phyloP scores from a whole-genome alignment of 2,797 vertebrate species.

The Percopsis omiscomaycus region DNA sequence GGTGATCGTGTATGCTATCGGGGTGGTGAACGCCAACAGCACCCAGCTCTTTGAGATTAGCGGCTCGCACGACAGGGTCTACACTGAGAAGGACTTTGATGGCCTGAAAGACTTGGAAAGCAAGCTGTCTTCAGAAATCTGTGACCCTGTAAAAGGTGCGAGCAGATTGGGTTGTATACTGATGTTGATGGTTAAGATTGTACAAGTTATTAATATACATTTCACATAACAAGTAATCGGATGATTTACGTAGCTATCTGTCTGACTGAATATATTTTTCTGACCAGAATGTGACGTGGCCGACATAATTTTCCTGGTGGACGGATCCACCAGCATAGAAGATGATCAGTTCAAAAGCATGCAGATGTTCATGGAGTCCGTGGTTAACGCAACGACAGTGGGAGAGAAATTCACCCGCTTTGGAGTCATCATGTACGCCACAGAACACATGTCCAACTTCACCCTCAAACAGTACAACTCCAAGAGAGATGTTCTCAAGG shows the following conservation, averaged over 20 bases:
- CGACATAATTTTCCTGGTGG: conserved; percentile 84
- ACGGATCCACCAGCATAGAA: conserved; percentile 70
- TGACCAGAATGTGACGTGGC: conserved; percentile 76
- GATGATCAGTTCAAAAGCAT: conserved; percentile 68
- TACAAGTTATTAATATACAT: not conserved
- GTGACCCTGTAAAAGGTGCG: conserved; percentile 75
- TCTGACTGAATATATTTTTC: not conserved
- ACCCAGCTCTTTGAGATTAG: conserved; percentile 80
- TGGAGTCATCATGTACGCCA: conserved; percentile 74
- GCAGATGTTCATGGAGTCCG: conserved; percentile 73
- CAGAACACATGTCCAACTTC: conserved; percentile 49
- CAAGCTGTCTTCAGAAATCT: conserved; percentile 78
- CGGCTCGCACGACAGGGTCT: conserved; percentile 65
- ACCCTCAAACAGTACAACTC: conserved; percentile 55
- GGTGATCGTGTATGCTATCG: conserved; percentile 80
- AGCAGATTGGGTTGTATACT: not conserved
- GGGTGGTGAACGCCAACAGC: conserved; percentile 72
- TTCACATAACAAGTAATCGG: too few species aligned
- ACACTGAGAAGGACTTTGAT: conserved; percentile 73
- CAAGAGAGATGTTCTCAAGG: conserved; percentile 61
- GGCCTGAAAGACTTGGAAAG: conserved; percentile 75
- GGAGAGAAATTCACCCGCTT: conserved; percentile 72
- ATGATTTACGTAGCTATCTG: not conserved
- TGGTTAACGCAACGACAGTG: conserved; percentile 76
- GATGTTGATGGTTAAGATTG: not conserved